Percentiles rank a stretch among this genome's conserved stretches.
Evolutionary conservation across 2,888 invertebrate genomes (phyloP).

Genomic region (Eucera pruinosa): DNA sequence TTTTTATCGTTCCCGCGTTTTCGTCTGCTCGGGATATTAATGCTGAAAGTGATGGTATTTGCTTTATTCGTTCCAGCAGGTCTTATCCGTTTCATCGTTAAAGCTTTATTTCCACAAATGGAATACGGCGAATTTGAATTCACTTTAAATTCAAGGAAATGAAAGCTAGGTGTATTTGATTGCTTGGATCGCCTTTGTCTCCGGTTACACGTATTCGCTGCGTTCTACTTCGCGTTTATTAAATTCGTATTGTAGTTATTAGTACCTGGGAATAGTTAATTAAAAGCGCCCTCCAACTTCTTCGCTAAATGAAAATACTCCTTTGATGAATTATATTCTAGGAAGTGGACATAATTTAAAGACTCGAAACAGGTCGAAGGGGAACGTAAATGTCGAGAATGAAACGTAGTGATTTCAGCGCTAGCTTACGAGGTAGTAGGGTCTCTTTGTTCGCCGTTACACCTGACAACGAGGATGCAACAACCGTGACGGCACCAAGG

Average conservation of each 20-base stretch:
- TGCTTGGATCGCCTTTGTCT: neutral
- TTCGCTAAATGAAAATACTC: neutral
- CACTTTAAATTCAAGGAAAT: too few relatives aligned
- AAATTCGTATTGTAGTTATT: too few relatives aligned
- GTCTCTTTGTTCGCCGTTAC: constrained; percentile 68
- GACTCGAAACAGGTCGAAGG: neutral
- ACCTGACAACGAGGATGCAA: constrained; percentile 81
- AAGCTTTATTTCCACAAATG: neutral
- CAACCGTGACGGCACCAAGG: constrained; percentile 82
- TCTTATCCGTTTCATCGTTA: neutral
- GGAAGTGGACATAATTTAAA: too few relatives aligned
- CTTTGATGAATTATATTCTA: too few relatives aligned
- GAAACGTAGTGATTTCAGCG: constrained; percentile 46
- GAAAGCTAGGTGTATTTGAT: neutral
- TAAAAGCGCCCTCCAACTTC: too few relatives aligned
- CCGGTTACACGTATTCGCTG: too few relatives aligned
- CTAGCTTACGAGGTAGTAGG: constrained; percentile 36
- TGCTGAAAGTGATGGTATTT: neutral
- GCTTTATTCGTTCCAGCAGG: neutral
- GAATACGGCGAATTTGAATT: neutral
- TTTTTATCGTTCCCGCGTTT: neutral
- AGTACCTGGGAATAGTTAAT: too few relatives aligned
- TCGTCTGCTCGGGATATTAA: neutral
- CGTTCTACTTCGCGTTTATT: too few relatives aligned
- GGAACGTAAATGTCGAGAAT: constrained; percentile 30